Base-by-base conservation (phyloP, 2,797 vertebrate species). In the Coreius guichenoti region DNA sequence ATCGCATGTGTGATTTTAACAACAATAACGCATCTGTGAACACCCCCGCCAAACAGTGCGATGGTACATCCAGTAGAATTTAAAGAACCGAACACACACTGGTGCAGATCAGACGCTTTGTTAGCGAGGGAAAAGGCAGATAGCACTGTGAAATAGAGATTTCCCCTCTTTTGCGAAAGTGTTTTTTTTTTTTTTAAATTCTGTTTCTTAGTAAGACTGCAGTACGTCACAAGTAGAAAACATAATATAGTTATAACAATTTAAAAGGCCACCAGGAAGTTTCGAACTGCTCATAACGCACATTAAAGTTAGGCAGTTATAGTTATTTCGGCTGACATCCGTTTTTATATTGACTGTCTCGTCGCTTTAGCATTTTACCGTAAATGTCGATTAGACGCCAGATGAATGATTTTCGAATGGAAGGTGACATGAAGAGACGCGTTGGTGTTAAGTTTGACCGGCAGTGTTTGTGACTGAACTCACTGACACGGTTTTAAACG, bases 21-120 rank as follows among this genome's bases (percentile, higher is more conserved):
- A 31, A 3, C 1, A 16, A 0, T 0, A 33, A 45, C 82, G 89
- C 90, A 70, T 69, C 51, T 2, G 5, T 2, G 78, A 73, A 31
- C 77, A 49, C 68, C 84, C 0, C 9, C 8, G 2, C 0, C 2
- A 5, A 73, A 75, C 68, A 90, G 89, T 95, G 93, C 92, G 89
- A 90, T 86, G 16, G 87, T 21, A 94, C 86, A 12, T 12, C 17
- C 81, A 16, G 13, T 0, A 16, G 3, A 26, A 0, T 49, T 93
- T 93, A 94, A 92, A 91, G 1, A 0, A 0, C 89, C 88, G 90
- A 87, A 82, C 54, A 1, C 26, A 23, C 43, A 17, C 45, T 90
- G 81, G 90, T 92, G 92, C 93, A 90, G 89, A 81, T 85, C 87
- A 88, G 91, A 92, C 87, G 90, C 86, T 92, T 93, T 91, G 91